Evolutionary conservation across 2,797 vertebrate genomes (phyloP).

Genomic region (Nasua narica): DNA sequence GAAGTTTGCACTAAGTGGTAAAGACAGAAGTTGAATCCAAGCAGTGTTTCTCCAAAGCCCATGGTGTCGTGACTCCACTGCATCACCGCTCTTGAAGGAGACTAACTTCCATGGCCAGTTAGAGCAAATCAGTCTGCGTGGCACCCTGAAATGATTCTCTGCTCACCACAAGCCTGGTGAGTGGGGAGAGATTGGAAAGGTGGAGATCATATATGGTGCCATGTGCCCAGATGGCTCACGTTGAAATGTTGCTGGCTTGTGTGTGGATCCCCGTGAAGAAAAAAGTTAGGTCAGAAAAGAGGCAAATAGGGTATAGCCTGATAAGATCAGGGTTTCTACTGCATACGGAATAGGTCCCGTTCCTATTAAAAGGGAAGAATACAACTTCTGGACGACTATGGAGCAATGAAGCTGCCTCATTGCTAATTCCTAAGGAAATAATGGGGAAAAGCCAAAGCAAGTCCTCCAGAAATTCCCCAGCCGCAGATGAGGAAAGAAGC

Average conservation of each 20-base stretch:
- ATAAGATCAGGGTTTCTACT: background rate
- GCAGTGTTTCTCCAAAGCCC: background rate
- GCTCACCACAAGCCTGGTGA: background rate
- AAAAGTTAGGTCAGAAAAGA: background rate
- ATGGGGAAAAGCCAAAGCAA: background rate
- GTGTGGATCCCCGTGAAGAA: background rate
- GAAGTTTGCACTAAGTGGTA: background rate
- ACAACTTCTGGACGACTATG: background rate
- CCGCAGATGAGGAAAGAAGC: background rate
- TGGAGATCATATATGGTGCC: background rate
- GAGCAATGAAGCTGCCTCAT: background rate
- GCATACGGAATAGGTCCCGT: background rate
- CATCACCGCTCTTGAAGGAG: background rate
- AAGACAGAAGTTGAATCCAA: background rate
- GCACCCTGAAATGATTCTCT: background rate
- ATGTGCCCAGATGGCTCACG: background rate
- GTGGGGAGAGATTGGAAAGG: background rate
- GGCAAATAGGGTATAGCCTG: background rate
- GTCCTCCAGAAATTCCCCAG: background rate
- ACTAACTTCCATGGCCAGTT: background rate
- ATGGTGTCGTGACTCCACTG: background rate
- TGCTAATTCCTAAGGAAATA: background rate
- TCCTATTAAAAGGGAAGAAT: background rate
- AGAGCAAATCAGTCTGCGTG: background rate
- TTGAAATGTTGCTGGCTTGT: background rate